Evolutionary conservation across 2,888 invertebrate species (phyloP).

Genomic region (Doris montereyensis): DNA sequence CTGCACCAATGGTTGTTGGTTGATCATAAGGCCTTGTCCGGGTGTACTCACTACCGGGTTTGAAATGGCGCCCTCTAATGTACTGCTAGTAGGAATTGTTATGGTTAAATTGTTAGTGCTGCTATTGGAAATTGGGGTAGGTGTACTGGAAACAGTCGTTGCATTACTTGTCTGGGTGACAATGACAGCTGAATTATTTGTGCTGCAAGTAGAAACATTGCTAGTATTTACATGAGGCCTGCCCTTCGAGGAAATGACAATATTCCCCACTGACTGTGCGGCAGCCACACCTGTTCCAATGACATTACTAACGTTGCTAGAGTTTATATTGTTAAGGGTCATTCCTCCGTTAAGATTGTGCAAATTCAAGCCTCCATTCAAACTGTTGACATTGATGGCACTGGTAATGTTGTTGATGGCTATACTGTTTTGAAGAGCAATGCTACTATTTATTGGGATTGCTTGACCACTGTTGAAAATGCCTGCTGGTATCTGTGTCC

Average conservation of each 20-base stretch:
- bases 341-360: neutral
- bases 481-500: neutral
- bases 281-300: neutral
- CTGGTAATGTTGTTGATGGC: slow-evolving; percentile 21
- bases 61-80: neutral
- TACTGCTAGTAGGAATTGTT: neutral
- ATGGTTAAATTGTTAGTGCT: no score
- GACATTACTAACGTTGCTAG: neutral
- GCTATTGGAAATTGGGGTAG: neutral
- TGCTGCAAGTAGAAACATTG: neutral
- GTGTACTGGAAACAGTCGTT: neutral
- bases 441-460: neutral
- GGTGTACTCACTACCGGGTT: neutral
- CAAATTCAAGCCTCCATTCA: neutral
- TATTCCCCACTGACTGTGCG: neutral
- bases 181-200: neutral
- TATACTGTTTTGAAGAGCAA: slow-evolving; percentile 22
- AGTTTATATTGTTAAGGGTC: neutral
- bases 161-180: neutral
- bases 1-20: slow-evolving; percentile 38
- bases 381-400: neutral
- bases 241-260: neutral
- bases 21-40: neutral
- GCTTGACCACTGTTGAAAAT: neutral
- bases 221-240: neutral